phyloP scores from a whole-genome alignment of 2,797 vertebrate species.

The Xiphorhynchus erythropygius region DNA sequence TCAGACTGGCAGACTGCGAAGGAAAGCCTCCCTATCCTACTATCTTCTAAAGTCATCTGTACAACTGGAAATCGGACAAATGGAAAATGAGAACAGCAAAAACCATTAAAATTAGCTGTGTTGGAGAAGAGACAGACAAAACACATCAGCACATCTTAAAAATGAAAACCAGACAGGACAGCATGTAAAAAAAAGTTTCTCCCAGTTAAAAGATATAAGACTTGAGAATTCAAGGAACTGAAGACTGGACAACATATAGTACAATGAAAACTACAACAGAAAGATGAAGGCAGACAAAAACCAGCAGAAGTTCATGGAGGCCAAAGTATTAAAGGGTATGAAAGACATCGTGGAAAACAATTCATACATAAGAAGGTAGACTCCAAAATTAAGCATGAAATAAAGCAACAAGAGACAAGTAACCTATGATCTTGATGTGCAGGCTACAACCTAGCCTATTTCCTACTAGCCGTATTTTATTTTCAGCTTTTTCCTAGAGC shows the following conservation, averaged over 20 bases:
- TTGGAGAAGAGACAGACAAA: neutral
- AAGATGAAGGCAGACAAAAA: neutral
- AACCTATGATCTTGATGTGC: neutral
- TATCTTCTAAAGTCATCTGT: neutral
- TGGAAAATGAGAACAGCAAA: neutral
- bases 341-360: neutral
- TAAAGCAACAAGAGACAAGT: neutral
- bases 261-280: neutral
- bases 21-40: neutral
- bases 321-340: neutral
- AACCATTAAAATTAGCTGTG: neutral
- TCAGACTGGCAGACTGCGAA: neutral
- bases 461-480: neutral
- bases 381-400: neutral
- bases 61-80: neutral
- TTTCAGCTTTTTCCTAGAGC: neutral
- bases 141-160: neutral
- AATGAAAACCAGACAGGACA: neutral
- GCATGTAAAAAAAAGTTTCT: neutral
- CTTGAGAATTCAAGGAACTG: neutral
- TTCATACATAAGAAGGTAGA: neutral
- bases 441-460: neutral
- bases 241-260: fast-evolving
- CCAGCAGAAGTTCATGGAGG: neutral
- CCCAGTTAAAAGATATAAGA: neutral